Evolutionary conservation across 2,797 vertebrate species (phyloP), one percentile per base, ranked within the genome.

Genomic region (Brachyrhaphis roseni): DNA sequence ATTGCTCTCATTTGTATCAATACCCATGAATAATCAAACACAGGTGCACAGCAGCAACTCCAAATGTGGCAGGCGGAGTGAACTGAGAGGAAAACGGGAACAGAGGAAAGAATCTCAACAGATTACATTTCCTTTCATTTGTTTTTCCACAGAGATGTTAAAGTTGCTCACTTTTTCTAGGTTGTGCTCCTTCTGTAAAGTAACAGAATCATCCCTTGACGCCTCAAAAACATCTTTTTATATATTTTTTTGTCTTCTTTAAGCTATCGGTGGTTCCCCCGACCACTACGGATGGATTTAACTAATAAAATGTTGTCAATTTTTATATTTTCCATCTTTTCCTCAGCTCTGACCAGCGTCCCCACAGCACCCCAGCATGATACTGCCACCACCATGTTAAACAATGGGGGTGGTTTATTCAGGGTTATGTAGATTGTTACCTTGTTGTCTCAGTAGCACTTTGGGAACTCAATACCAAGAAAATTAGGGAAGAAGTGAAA

Each of bases 11-110:
- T 84, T 80, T 87, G 79, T 85, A 94, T 93, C 85, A 80, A 93
- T 93, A 90, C 49, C 88, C 85, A 92, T 91, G 91, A 93, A 93
- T 94, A 94, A 93, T 92, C 91, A 81, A 90, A n/a, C 80, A 81
- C 83, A 87, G 80, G 83, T 78, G 85, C 84, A 86, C 83, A 85
- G 84, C 75, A 78, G 77, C 86, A 84, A 88, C 87, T 77, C 75
- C 76, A 82, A 36, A 53, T 18, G 12, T 23, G 18, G 41, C 62
- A 70, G 39, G 68, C 62, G 71, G 72, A 51, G 59, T 43, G 68
- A 82, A 82, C 23, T 1, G 59, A 79, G 55, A 73, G 28, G 26
- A 64, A 47, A 59, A 64, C 1, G 20, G 18, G 43, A 62, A 15
- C 78, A 68, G 34, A n/a, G 43, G 45, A 47, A 76, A 76, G 66